Conservation (phyloP, 2,113 vertebrate genomes). For the Nothoprocta pentlandii region DNA sequence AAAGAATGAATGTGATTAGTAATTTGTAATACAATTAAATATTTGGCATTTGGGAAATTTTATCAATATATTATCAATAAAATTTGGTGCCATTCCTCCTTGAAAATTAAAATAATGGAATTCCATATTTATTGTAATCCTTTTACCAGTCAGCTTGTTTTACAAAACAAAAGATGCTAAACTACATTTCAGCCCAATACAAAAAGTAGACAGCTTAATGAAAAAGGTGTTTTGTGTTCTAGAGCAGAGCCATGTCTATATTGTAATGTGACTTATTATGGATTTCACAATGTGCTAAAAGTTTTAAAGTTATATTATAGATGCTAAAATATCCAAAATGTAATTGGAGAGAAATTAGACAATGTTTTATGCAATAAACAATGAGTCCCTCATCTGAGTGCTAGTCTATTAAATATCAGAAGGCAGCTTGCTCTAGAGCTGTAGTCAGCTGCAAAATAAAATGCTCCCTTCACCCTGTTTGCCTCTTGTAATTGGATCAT, state of each 20-base stretch:
- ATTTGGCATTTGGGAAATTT: neutral
- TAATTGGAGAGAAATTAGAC: neutral
- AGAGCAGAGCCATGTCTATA: neutral
- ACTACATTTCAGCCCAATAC: neutral
- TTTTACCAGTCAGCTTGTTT: neutral
- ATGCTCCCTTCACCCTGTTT: neutral
- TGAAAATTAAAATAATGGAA: neutral
- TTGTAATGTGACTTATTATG: neutral
- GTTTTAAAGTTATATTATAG: neutral
- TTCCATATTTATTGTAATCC: neutral
- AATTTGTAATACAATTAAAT: neutral
- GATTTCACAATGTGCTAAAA: neutral
- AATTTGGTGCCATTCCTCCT: neutral
- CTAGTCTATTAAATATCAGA: neutral
- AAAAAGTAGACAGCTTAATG: neutral
- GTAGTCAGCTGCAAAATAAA: neutral
- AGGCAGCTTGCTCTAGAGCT: neutral
- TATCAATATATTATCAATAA: neutral
- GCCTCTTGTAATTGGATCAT: neutral
- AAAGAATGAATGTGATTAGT: neutral
- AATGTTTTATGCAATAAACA: neutral
- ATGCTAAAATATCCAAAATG: neutral
- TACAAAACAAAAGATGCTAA: neutral
- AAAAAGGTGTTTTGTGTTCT: neutral
- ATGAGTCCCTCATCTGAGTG: neutral